Percentiles rank a stretch among this genome's conserved stretches.
These are phyloP conservation scores for Euura lappo DNA, from an alignment of 1,140 invertebrate species.

Conservation along the genomic window DNA sequence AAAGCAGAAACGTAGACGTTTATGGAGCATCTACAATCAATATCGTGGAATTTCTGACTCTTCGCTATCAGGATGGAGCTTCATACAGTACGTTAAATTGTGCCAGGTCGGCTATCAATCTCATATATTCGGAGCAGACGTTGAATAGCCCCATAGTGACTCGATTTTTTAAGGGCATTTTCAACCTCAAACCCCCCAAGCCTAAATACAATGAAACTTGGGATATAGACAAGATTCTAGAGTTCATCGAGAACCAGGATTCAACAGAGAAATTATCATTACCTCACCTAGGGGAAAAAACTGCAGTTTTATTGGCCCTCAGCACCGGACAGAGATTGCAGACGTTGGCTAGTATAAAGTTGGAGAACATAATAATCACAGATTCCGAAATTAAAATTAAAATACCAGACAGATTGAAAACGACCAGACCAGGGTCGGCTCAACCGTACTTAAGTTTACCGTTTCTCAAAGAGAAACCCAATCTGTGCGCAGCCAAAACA, in stretches of 20 bases:
- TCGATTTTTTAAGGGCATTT: slow-evolving; percentile 34
- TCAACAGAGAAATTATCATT: slow-evolving; percentile 25
- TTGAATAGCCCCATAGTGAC: slow-evolving; percentile 25
- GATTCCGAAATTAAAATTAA: slow-evolving; percentile 15
- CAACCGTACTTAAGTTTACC: slow-evolving; percentile 21
- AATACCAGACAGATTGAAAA: slow-evolving; percentile 21
- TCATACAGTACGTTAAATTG: slow-evolving; percentile 24
- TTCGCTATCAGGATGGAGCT: slow-evolving; percentile 16
- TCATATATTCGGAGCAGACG: slow-evolving; percentile 14
- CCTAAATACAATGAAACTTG: slow-evolving; percentile 35
- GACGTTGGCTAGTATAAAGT: slow-evolving; percentile 21
- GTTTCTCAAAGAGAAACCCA: slow-evolving; percentile 12
- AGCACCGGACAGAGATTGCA: slow-evolving; percentile 24
- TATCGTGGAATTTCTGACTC: slow-evolving; percentile 14
- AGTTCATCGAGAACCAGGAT: slow-evolving; percentile 15
- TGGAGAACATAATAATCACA: slow-evolving; percentile 13
- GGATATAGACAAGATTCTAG: slow-evolving; percentile 31
- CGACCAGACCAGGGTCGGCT: background rate
- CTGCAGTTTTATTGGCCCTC: slow-evolving; percentile 31
- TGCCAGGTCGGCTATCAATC: slow-evolving; percentile 21
- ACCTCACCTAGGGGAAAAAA: slow-evolving; percentile 27
- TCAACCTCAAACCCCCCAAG: slow-evolving; percentile 23
- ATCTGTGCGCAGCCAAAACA: background rate
- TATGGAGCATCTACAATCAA: slow-evolving; percentile 13
- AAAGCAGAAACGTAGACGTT: slow-evolving; percentile 11